Conservation (phyloP, 2,113 vertebrate genomes). For the Corydoras maculifer region DNA sequence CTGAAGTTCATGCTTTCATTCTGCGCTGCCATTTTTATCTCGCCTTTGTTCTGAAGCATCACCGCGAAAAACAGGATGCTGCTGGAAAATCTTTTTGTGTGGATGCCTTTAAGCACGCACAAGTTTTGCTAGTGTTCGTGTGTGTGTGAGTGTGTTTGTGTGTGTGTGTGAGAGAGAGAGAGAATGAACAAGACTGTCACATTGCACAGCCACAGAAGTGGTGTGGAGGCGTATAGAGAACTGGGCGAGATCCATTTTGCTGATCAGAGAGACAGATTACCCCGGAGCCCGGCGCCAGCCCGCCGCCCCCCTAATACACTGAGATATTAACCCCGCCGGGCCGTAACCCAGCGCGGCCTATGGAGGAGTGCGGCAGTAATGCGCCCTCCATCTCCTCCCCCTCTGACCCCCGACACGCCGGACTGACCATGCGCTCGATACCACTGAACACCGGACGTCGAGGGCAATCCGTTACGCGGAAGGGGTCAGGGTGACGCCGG, state of each 20-base stretch:
- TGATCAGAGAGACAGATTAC: slow-evolving; percentile 41
- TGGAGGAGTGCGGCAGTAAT: slow-evolving; percentile 14
- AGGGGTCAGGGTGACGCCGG: slow-evolving; percentile 47
- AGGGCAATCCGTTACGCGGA: slow-evolving; percentile 37
- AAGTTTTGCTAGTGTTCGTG: not conserved
- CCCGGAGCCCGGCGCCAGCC: slow-evolving; percentile 15
- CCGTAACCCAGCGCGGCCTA: slow-evolving; percentile 25
- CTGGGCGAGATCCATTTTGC: slow-evolving; percentile 28
- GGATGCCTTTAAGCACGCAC: not conserved
- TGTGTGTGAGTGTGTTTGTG: slow-evolving; percentile 8
- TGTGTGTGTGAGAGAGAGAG: not conserved
- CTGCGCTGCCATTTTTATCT: not conserved
- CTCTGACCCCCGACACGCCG: slow-evolving; percentile 46
- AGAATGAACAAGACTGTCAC: not conserved
- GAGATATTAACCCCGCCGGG: slow-evolving; percentile 37
- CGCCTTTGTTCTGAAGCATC: not conserved
- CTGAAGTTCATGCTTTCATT: not conserved
- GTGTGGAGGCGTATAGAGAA: slow-evolving; percentile 2
- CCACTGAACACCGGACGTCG: slow-evolving; percentile 34
- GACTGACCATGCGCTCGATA: slow-evolving; percentile 62
- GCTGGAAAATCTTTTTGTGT: slow-evolving; percentile 8
- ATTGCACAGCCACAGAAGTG: slow-evolving; percentile 1
- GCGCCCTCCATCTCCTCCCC: slow-evolving; percentile 11
- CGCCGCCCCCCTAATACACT: slow-evolving; percentile 35
- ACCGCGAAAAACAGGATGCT: not conserved